Percentiles rank a stretch among this genome's conserved stretches.
These are phyloP conservation scores for Acropternis orthonyx DNA, from an alignment of 2,797 vertebrate species.

Conservation along the genomic window DNA sequence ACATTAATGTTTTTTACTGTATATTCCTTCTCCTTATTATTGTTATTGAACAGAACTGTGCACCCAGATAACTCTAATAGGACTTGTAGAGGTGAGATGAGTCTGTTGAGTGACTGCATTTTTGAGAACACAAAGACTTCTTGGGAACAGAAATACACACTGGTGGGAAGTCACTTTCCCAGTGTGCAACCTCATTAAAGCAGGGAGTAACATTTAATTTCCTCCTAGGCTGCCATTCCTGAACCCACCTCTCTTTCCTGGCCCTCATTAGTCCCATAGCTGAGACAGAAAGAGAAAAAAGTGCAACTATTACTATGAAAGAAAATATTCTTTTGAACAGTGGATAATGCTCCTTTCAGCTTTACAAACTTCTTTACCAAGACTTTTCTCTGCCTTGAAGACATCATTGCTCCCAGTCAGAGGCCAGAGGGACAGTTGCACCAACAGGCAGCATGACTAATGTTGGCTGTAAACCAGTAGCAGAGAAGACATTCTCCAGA, in stretches of 20 bases:
- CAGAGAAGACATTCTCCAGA: neutral
- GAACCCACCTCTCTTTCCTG: neutral
- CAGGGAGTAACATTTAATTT: neutral
- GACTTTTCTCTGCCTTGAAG: neutral
- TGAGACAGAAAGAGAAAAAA: neutral
- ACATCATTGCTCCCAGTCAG: neutral
- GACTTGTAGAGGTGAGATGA: neutral
- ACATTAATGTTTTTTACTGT: fast-evolving
- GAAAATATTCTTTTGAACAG: neutral
- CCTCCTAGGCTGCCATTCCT: neutral
- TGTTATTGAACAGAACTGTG: neutral
- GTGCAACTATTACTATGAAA: neutral
- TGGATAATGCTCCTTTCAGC: neutral
- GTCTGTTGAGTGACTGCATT: neutral
- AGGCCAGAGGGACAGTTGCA: neutral
- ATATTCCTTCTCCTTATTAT: neutral
- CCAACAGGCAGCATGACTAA: neutral
- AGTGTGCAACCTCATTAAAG: neutral
- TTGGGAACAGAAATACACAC: neutral
- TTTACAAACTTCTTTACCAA: neutral
- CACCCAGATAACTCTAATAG: neutral
- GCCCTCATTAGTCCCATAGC: neutral
- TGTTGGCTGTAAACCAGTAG: neutral
- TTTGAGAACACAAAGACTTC: neutral
- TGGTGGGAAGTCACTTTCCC: neutral